These are phyloP conservation scores for Erebia epiphron DNA, from an alignment of 2,888 invertebrate species.

Conservation along the genomic window DNA sequence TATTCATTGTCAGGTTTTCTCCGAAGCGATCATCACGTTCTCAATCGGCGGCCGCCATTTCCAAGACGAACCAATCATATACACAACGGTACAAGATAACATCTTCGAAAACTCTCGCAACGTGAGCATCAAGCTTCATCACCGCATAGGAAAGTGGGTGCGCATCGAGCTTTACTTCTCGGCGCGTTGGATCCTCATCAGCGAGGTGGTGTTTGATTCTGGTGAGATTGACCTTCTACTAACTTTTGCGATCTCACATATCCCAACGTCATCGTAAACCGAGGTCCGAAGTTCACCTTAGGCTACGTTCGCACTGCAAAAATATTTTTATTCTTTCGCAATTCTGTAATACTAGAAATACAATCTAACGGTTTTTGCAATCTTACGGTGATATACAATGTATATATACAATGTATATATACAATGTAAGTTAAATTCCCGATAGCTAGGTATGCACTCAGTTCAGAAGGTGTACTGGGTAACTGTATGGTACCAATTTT, in stretches of 20 bases:
- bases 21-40: constrained; percentile 90
- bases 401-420: too few relatives aligned
- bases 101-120: constrained; percentile 92
- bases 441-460: too few relatives aligned
- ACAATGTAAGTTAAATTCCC: too few relatives aligned
- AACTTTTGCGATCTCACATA: too few relatives aligned
- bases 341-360: too few relatives aligned
- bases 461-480: too few relatives aligned
- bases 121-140: constrained; percentile 91
- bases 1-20: constrained; percentile 85
- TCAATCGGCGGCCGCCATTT: constrained; percentile 91
- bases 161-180: constrained; percentile 90
- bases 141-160: constrained; percentile 91
- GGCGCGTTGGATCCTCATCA: constrained; percentile 93
- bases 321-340: too few relatives aligned
- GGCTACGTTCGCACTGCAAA: too few relatives aligned
- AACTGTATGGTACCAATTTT: too few relatives aligned
- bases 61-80: constrained; percentile 89
- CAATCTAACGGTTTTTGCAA: too few relatives aligned
- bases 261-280: background rate
- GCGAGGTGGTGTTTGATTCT: constrained; percentile 94
- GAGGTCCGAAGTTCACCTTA: too few relatives aligned
- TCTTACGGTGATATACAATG: too few relatives aligned
- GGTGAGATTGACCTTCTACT: constrained; percentile 69
- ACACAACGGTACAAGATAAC: constrained; percentile 87